Evolutionary conservation across 2,113 vertebrate genomes (phyloP).

Genomic region (Pseudolaguvia tuberculata): DNA sequence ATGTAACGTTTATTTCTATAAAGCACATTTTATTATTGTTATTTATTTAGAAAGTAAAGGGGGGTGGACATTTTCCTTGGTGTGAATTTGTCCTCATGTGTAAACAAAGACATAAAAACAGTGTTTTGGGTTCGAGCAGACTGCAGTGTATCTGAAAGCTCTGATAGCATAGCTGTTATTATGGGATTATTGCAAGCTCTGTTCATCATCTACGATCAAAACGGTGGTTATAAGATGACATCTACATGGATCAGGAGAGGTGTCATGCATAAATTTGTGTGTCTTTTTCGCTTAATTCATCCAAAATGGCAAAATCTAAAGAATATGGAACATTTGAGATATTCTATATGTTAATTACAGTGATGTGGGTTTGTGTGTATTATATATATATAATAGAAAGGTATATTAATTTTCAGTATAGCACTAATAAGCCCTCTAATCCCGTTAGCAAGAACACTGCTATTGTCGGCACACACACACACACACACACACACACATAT

Average conservation of each 20-base stretch:
- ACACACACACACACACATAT: constrained; percentile 2
- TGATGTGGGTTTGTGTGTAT: constrained; percentile 21
- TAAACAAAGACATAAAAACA: no score
- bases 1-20: no score
- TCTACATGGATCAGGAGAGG: not conserved
- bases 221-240: not conserved
- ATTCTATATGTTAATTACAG: not conserved
- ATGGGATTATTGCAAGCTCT: not conserved
- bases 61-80: no score
- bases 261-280: not conserved
- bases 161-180: not conserved
- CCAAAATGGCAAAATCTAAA: not conserved
- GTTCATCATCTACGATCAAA: not conserved
- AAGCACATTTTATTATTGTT: no score
- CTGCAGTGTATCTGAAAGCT: not conserved
- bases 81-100: not conserved
- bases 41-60: no score
- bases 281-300: not conserved
- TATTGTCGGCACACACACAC: constrained; percentile 5
- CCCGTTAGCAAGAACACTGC: not conserved
- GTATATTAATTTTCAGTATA: constrained; percentile 6
- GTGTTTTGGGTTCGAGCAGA: not conserved
- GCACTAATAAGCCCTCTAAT: constrained; percentile 12
- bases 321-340: no score
- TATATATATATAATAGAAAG: constrained; percentile 11